A percentile compares a stretch with the other conserved stretches of the same genome.
phyloP scores from a whole-genome alignment of 2,797 vertebrate genomes.

The Catamblyrhynchus diadema region DNA sequence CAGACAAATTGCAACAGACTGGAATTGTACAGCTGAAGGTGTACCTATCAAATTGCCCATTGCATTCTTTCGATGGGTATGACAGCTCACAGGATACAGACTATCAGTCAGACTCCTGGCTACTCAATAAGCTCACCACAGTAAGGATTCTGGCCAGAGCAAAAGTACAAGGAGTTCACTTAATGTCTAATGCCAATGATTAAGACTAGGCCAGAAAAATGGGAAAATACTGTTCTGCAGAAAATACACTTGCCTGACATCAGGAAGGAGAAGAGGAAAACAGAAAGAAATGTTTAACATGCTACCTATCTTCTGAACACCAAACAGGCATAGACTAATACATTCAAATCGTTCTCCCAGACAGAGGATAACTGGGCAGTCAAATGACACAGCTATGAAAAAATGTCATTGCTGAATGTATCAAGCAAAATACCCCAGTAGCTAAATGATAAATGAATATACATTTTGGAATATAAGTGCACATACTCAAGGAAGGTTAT shows the following conservation, averaged over 20 bases:
- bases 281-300: not conserved
- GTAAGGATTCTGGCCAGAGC: not conserved
- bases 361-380: not conserved
- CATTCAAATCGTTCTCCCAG: not conserved
- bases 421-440: not conserved
- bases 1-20: not conserved
- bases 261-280: not conserved
- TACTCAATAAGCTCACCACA: not conserved
- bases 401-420: not conserved
- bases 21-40: not conserved
- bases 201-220: not conserved
- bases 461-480: not conserved
- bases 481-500: not conserved
- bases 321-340: not conserved
- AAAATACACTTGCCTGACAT: not conserved
- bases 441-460: not conserved
- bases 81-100: not conserved
- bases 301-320: not conserved
- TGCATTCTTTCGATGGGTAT: not conserved
- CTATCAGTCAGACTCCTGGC: not conserved
- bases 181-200: not conserved
- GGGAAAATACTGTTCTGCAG: not conserved
- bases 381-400: not conserved
- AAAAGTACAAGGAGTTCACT: not conserved
- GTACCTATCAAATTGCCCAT: not conserved